Conservation (phyloP, 2,113 vertebrate genomes). For the Notarius lentiginosus region DNA sequence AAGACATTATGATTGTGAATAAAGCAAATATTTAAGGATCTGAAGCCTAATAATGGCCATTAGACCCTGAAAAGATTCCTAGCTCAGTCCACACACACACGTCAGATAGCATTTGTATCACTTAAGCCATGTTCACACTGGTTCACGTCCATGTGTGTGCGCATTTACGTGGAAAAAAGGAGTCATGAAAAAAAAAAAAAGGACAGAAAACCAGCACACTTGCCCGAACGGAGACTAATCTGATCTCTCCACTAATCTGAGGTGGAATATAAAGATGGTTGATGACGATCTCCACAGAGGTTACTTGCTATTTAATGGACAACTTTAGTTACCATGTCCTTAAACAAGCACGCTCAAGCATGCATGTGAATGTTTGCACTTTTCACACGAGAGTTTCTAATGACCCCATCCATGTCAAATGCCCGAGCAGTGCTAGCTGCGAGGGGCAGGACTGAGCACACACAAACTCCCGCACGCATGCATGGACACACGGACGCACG, state of each 20-base stretch:
- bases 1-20: background rate
- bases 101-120: conserved; percentile 33
- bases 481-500: conserved; percentile 9
- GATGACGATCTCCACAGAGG: background rate
- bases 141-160: conserved; percentile 5
- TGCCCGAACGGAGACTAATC: background rate
- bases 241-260: background rate
- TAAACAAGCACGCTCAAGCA: conserved; percentile 20
- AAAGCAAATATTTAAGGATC: conserved; percentile 2
- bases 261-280: background rate
- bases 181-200: conserved; percentile 28
- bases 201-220: conserved; percentile 29
- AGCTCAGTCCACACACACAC: conserved; percentile 11
- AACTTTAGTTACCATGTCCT: conserved; percentile 5
- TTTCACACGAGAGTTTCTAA: conserved; percentile 19
- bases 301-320: background rate
- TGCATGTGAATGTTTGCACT: conserved; percentile 44
- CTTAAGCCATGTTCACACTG: conserved; percentile 10
- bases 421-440: conserved; percentile 16
- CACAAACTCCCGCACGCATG: background rate
- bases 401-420: conserved; percentile 23
- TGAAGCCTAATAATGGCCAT: background rate
- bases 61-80: background rate
- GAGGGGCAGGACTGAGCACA: conserved; percentile 4
- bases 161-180: background rate